Conservation (phyloP, 1,140 invertebrate genomes). For the Drosophila grimshawi region DNA sequence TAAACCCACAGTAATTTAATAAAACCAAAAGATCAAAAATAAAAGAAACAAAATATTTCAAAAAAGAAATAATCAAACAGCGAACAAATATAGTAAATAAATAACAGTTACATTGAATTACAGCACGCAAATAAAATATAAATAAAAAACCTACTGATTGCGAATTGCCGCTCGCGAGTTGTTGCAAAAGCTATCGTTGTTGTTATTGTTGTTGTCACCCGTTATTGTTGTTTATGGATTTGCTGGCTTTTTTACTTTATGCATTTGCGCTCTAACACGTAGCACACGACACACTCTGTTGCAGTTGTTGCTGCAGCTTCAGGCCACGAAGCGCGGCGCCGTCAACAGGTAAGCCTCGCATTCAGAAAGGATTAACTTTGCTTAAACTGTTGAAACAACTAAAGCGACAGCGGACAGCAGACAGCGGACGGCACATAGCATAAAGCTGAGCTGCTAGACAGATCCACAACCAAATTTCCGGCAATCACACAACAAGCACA, state of each 20-base stretch:
- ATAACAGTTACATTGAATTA: constrained; percentile 46
- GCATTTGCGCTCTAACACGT: constrained; percentile 66
- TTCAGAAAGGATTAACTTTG: constrained; percentile 75
- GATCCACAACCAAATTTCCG: constrained; percentile 29
- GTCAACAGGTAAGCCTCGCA: constrained; percentile 76
- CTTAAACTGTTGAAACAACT: constrained; percentile 73
- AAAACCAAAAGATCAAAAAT: neutral
- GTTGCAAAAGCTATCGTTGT: constrained; percentile 9
- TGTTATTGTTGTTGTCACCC: constrained; percentile 38
- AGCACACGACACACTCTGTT: constrained; percentile 15
- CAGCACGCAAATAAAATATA: constrained; percentile 6
- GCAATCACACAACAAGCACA: constrained; percentile 32
- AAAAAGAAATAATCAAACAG: constrained; percentile 9
- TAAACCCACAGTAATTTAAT: constrained; percentile 26
- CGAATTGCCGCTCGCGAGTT: constrained; percentile 44
- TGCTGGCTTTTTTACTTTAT: constrained; percentile 45
- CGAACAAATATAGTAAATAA: constrained; percentile 37
- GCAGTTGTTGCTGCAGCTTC: neutral
- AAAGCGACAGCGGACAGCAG: constrained; percentile 42
- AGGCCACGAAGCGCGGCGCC: constrained; percentile 31
- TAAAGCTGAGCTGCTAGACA: constrained; percentile 8
- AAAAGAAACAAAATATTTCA: neutral
- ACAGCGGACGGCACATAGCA: constrained; percentile 9
- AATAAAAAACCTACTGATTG: constrained; percentile 16
- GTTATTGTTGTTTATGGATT: constrained; percentile 73